These are phyloP conservation scores for Chymomyza caudatula DNA, from an alignment of 2,888 invertebrate species.

Conservation along the genomic window DNA sequence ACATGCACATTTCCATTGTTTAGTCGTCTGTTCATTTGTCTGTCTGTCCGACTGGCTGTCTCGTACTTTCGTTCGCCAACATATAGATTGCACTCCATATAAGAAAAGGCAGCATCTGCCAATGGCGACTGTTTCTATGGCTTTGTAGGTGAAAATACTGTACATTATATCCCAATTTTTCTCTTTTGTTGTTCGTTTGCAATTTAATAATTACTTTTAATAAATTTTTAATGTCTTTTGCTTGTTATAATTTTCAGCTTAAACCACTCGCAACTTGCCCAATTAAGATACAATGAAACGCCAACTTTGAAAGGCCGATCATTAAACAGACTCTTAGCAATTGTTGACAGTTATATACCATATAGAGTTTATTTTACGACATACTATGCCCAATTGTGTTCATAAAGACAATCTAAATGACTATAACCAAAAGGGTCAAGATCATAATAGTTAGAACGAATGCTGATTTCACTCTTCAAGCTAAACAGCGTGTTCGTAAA, in stretches of 20 bases:
- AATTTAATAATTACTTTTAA: conserved; percentile 54
- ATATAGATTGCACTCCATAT: not conserved
- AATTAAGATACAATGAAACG: conserved; percentile 8
- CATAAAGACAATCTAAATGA: not conserved
- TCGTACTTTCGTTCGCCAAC: not conserved
- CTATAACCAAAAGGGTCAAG: too few species aligned
- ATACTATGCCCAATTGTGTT: not conserved
- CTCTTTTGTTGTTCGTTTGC: conserved; percentile 21
- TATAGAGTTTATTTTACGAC: not conserved
- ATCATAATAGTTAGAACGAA: too few species aligned
- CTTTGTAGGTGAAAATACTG: conserved; percentile 65
- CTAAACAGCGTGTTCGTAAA: too few species aligned
- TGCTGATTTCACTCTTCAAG: too few species aligned
- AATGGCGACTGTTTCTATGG: conserved; percentile 16
- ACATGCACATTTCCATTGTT: conserved; percentile 14
- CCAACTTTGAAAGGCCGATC: conserved; percentile 14
- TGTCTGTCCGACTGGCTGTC: not conserved
- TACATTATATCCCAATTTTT: conserved; percentile 22
- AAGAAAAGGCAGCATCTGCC: not conserved
- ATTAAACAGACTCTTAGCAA: conserved; percentile 10
- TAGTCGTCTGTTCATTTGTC: not conserved
- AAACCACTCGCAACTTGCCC: not conserved
- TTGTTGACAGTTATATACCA: conserved; percentile 10
- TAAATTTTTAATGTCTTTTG: not conserved
- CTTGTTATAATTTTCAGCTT: not conserved